These are phyloP conservation scores for Psophia crepitans DNA, from an alignment of 2,113 vertebrate species.

Conservation along the genomic window DNA sequence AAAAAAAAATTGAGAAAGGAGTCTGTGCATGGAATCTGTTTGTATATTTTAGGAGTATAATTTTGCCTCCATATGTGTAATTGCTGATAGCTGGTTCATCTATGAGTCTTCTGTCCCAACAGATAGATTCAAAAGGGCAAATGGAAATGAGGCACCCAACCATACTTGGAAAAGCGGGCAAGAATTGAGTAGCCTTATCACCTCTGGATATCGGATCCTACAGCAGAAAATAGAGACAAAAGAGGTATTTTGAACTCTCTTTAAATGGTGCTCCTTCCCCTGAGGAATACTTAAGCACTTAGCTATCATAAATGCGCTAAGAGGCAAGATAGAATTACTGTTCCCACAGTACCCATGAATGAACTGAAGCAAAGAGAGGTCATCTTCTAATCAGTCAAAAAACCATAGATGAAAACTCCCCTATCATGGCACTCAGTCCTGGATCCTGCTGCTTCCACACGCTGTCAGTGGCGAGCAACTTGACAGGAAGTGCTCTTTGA, in stretches of 20 bases:
- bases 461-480: neutral
- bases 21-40: neutral
- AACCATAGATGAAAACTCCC: neutral
- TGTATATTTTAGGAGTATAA: neutral
- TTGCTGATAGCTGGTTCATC: neutral
- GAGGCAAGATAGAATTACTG: neutral
- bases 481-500: neutral
- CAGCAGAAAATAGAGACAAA: neutral
- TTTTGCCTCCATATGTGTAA: neutral
- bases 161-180: neutral
- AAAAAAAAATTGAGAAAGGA: accelerated
- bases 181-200: neutral
- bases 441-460: neutral
- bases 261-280: neutral
- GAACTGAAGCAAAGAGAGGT: neutral
- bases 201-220: neutral
- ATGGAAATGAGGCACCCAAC: neutral
- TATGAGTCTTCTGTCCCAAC: neutral
- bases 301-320: neutral
- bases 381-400: neutral
- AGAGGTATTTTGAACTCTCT: neutral
- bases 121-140: neutral
- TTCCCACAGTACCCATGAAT: neutral
- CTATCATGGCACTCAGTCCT: neutral
- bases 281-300: neutral